A percentile compares a stretch with the other conserved stretches of the same genome.
Evolutionary conservation across 2,888 invertebrate genomes (phyloP).

Genomic region (Leptinotarsa haldemani): DNA sequence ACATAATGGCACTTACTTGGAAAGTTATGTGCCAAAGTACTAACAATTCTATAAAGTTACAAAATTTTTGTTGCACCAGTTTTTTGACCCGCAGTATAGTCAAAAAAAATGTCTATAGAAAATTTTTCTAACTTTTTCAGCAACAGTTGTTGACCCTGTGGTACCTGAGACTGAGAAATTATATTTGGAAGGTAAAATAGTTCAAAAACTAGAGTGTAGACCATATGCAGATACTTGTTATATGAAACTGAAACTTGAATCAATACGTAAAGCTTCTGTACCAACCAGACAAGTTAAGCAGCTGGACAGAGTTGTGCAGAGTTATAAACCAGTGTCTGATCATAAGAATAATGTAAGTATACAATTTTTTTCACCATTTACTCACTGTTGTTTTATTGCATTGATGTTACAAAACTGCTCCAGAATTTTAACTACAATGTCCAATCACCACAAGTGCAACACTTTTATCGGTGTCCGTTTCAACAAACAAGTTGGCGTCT

Average conservation of each 20-base stretch:
- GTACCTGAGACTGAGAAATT: slow-evolving; percentile 85
- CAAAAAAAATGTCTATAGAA: background rate
- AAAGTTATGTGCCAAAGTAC: no score
- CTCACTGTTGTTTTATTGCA: background rate
- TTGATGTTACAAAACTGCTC: no score
- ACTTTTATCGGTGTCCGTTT: no score
- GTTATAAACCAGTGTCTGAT: slow-evolving; percentile 92
- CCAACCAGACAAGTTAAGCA: slow-evolving; percentile 89
- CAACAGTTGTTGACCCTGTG: slow-evolving; percentile 74
- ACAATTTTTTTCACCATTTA: background rate
- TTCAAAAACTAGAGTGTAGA: slow-evolving; percentile 94
- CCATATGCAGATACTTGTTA: slow-evolving; percentile 90
- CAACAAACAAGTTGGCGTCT: no score
- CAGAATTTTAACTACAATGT: no score
- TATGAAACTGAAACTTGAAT: slow-evolving; percentile 90
- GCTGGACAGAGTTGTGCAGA: slow-evolving; percentile 86
- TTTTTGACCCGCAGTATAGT: no score
- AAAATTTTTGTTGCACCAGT: no score
- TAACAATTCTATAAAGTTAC: no score
- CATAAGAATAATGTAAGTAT: slow-evolving; percentile 89
- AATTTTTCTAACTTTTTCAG: slow-evolving; percentile 61
- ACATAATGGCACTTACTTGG: no score
- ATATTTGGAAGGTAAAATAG: slow-evolving; percentile 92
- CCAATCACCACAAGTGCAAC: no score
- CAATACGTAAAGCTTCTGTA: slow-evolving; percentile 87